Evolutionary conservation across 35 echinoderm and acorn worm genomes (phyloP).

Genomic region (Hemicentrotus pulcherrimus): DNA sequence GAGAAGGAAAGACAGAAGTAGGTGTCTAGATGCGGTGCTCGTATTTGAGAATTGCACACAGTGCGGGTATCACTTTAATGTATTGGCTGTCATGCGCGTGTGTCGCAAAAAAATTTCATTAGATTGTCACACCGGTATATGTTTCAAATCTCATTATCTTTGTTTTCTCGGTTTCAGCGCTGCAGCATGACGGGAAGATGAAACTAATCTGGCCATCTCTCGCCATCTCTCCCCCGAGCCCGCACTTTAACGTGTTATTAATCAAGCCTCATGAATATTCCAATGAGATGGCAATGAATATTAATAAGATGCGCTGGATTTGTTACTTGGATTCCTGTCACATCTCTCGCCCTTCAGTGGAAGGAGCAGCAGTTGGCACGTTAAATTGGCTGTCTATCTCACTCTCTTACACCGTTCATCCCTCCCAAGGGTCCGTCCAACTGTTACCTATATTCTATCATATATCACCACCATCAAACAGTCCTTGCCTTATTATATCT

Average conservation of each 20-base stretch:
- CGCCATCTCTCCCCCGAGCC: constrained; percentile 37
- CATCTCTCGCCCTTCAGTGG: constrained; percentile 40
- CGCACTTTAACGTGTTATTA: constrained; percentile 53
- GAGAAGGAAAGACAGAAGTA: not conserved
- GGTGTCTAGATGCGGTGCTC: not conserved
- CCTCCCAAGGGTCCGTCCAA: constrained; percentile 20
- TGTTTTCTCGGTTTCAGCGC: constrained; percentile 54
- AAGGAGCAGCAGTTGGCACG: constrained; percentile 30
- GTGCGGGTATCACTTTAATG: constrained; percentile 26
- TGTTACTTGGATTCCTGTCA: not conserved
- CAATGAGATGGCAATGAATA: constrained; percentile 47
- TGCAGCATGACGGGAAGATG: constrained; percentile 36
- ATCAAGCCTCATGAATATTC: constrained; percentile 54
- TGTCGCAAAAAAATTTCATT: constrained; percentile 56
- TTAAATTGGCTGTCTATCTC: constrained; percentile 48
- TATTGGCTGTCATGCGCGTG: constrained; percentile 51
- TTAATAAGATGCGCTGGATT: constrained; percentile 37
- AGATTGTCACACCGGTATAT: constrained; percentile 49
- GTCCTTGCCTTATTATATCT: constrained; percentile 30
- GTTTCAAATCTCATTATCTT: constrained; percentile 57
- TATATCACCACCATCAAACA: constrained; percentile 21
- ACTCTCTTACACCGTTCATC: constrained; percentile 20
- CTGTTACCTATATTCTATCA: not conserved
- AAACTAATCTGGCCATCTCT: constrained; percentile 52
- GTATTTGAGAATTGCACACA: not conserved